Conservation (phyloP, 2,797 vertebrate genomes). For the Vultur gryphus region DNA sequence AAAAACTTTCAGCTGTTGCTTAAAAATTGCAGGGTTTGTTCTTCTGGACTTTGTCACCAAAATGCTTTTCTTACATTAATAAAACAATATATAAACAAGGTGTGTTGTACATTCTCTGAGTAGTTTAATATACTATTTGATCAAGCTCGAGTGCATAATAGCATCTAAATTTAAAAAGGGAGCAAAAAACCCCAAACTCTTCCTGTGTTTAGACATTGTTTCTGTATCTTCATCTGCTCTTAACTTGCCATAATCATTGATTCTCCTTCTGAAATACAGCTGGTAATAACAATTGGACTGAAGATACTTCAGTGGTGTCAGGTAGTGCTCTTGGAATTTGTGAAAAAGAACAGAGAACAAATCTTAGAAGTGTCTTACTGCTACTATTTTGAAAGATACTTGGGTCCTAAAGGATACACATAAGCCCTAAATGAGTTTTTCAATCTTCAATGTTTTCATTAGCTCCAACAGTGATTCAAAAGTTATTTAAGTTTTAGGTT, state of each 20-base stretch:
- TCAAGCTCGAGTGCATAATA: background rate
- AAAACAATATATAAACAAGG: background rate
- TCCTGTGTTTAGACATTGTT: background rate
- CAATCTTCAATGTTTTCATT: background rate
- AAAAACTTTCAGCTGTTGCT: background rate
- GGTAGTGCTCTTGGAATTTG: background rate
- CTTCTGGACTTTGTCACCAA: background rate
- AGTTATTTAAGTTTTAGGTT: background rate
- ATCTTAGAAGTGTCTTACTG: background rate
- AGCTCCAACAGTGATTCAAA: background rate
- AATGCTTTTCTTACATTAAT: background rate
- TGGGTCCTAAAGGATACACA: background rate
- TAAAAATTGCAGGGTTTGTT: background rate
- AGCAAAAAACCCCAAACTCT: background rate
- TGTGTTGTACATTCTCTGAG: background rate
- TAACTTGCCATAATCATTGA: background rate
- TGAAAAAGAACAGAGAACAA: background rate
- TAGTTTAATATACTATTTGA: background rate
- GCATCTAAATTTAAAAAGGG: background rate
- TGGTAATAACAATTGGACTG: background rate
- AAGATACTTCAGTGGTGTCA: background rate
- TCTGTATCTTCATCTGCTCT: background rate
- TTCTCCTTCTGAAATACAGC: background rate
- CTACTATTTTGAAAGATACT: background rate
- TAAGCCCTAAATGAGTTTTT: background rate